A percentile compares a stretch with the other conserved stretches of the same genome.
phyloP scores from a whole-genome alignment of 2,888 invertebrate genomes.

The Piscicola geometra region DNA sequence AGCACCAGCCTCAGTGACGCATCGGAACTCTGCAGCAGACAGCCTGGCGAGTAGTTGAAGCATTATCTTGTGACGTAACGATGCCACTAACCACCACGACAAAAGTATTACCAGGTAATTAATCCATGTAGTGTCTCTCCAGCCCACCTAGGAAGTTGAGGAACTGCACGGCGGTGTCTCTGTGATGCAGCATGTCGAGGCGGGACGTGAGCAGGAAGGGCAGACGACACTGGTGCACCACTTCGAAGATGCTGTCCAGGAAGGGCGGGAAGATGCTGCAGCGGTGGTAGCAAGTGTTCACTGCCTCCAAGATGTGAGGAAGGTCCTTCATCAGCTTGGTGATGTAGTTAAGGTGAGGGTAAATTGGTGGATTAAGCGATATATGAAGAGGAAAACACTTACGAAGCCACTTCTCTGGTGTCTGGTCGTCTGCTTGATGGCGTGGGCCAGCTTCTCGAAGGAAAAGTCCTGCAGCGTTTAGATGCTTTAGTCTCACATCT shows the following conservation, averaged over 20 bases:
- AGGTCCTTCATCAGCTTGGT: conserved; percentile 53
- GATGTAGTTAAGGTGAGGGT: too few species aligned
- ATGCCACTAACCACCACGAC: too few species aligned
- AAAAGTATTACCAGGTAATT: too few species aligned
- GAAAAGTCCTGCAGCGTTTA: background rate
- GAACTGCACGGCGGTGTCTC: conserved; percentile 54
- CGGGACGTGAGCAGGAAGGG: conserved; percentile 55
- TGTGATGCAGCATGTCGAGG: conserved; percentile 54
- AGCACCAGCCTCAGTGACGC: background rate
- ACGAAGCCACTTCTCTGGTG: background rate
- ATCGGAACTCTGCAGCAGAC: background rate
- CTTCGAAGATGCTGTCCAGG: conserved; percentile 50
- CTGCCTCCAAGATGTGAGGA: conserved; percentile 53
- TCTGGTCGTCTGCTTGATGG: background rate
- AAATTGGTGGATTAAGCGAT: too few species aligned
- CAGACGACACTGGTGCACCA: conserved; percentile 51
- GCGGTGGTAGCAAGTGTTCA: conserved; percentile 54
- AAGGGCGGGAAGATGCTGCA: conserved; percentile 51
- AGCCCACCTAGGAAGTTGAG: conserved; percentile 55
- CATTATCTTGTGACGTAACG: too few species aligned
- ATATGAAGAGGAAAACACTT: background rate
- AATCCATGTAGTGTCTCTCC: too few species aligned
- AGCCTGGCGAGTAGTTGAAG: background rate
- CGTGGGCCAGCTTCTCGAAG: background rate
- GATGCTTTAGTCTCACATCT: too few species aligned